Base-by-base conservation (phyloP, 2,113 vertebrate species). In the Cinclus mexicanus region DNA sequence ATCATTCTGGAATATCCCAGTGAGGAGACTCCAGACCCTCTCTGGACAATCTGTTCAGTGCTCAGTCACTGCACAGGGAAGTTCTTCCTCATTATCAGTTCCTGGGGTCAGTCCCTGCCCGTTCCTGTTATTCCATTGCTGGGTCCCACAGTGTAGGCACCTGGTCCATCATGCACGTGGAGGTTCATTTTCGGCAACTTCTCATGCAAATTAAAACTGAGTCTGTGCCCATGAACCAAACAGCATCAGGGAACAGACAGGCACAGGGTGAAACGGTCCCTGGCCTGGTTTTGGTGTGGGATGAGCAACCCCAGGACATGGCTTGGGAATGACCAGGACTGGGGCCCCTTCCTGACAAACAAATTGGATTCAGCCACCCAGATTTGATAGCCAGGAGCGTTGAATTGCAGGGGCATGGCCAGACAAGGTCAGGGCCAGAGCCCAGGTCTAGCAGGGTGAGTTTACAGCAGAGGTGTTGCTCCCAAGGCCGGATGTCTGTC, bases 401-500 rank as follows among this genome's bases (percentile, higher is more conserved):
- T 89, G 82, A n/a, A 41, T 33, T 2, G 1, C 44, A 15, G 1
- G 0, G 61, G 44, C 0, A 0, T 82, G 70, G 57, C 19, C 82
- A 78, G 84, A 49, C 49, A 11, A 33, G 81, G 74, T 53, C 76
- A 35, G 35, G 53, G 50, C 15, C 28, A 17, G 55, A 31, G 59
- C 59, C 10, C 57, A 67, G 84, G 17, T 29, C 84, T 55, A 49
- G 33, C 77, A 50, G 33, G 33, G 31, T 79, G 86, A 85, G 82
- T 94, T 85, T 82, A 64, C 24, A 56, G 78, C 90, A 49, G 78
- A 95, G 82, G 82, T 85, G 95, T 71, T 3, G 1, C 78, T 87
- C 19, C 72, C 14, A 3, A 72, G 61, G 57, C 81, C 72, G 93
- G 33, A 52, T 67, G 37, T 83, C 57, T 61, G n/a, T 70, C 63